A percentile compares a stretch with the other conserved stretches of the same genome.
Evolutionary conservation across 2,797 vertebrate genomes (phyloP).

Genomic region (Lateolabrax maculatus): DNA sequence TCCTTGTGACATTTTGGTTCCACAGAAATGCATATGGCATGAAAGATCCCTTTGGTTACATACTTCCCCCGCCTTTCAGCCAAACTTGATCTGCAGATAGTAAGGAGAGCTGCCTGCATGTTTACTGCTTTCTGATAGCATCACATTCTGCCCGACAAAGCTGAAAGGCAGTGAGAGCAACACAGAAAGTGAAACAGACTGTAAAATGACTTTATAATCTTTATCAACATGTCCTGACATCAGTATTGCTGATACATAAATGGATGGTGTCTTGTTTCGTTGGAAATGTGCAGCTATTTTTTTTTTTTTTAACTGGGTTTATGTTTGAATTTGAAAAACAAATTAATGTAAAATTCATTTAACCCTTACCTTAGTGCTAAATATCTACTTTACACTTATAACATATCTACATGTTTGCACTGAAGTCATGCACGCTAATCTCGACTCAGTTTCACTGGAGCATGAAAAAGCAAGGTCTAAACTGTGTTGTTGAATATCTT

Average conservation of each 20-base stretch:
- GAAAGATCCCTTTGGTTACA: background rate
- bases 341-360: background rate
- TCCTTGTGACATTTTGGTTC: constrained; percentile 15
- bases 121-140: background rate
- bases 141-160: background rate
- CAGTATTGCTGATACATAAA: background rate
- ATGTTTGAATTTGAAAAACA: no score
- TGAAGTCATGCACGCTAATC: background rate
- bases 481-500: background rate
- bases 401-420: background rate
- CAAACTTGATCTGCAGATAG: background rate
- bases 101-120: no score
- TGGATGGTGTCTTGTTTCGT: background rate
- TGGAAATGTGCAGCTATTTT: background rate
- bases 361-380: background rate
- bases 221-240: background rate
- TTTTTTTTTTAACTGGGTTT: background rate
- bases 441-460: background rate
- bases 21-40: background rate
- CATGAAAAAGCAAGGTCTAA: background rate
- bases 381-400: background rate
- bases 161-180: background rate
- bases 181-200: background rate
- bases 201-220: background rate
- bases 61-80: background rate